These are phyloP conservation scores for Hydrotaea cyrtoneurina DNA, from an alignment of 2,888 invertebrate genomes.

Conservation along the genomic window DNA sequence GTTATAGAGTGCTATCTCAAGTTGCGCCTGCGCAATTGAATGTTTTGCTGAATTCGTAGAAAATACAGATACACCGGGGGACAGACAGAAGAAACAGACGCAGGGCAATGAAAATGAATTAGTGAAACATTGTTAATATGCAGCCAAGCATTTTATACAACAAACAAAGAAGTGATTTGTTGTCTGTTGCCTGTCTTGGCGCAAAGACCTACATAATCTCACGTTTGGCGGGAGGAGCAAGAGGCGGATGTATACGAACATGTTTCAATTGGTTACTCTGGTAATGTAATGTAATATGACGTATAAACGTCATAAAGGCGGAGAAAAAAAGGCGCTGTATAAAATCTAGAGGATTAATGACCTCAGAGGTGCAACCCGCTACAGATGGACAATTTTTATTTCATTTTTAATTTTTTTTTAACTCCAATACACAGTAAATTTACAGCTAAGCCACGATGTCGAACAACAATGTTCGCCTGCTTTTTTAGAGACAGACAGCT, in stretches of 20 bases:
- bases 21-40: slow-evolving; percentile 47
- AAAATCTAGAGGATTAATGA: too few relatives aligned
- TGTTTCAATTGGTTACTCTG: background rate
- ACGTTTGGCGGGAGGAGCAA: background rate
- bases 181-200: background rate
- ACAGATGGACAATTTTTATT: too few relatives aligned
- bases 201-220: background rate
- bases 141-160: slow-evolving; percentile 26
- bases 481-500: too few relatives aligned
- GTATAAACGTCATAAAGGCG: too few relatives aligned
- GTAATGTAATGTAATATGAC: too few relatives aligned
- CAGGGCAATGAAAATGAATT: background rate
- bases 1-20: slow-evolving; percentile 9
- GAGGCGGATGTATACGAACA: background rate
- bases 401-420: too few relatives aligned
- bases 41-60: slow-evolving; percentile 19
- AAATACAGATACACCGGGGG: background rate
- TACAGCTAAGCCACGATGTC: too few relatives aligned
- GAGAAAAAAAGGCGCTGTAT: too few relatives aligned
- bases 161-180: slow-evolving; percentile 4
- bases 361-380: too few relatives aligned
- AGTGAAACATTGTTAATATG: slow-evolving; percentile 31
- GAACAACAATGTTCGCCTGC: too few relatives aligned
- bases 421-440: too few relatives aligned
- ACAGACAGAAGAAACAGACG: background rate